phyloP scores from a whole-genome alignment of 2,888 invertebrate genomes.

The Cyclophora punctaria region DNA sequence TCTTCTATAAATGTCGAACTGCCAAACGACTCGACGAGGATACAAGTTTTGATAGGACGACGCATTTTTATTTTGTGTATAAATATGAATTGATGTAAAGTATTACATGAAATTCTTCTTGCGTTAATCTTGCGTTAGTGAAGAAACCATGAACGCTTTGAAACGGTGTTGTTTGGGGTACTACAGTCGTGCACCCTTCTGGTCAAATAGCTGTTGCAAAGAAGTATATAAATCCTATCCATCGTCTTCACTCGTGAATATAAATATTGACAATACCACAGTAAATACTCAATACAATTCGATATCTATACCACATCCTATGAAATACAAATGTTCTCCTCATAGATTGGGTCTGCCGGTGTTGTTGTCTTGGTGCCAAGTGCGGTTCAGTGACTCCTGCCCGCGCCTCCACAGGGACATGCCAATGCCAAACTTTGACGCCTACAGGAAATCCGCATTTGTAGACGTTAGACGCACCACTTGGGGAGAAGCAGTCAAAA shows the following conservation, averaged over 20 bases:
- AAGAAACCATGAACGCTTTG: slow-evolving; percentile 33
- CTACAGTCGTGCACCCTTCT: slow-evolving; percentile 24
- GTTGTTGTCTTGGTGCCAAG: slow-evolving; percentile 42
- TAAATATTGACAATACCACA: too few relatives aligned
- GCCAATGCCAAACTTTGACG: slow-evolving; percentile 49
- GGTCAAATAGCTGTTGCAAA: slow-evolving; percentile 27
- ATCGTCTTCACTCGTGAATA: neutral
- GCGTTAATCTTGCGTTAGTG: slow-evolving; percentile 2
- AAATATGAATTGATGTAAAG: neutral
- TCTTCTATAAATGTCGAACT: too few relatives aligned
- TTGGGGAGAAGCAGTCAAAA: slow-evolving; percentile 48
- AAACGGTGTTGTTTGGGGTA: slow-evolving; percentile 24
- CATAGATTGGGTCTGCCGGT: slow-evolving; percentile 11
- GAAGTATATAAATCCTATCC: slow-evolving; percentile 19
- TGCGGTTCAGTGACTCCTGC: slow-evolving; percentile 32
- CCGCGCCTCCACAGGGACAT: slow-evolving; percentile 58
- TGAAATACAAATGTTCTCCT: slow-evolving; percentile 3
- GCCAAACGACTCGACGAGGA: too few relatives aligned
- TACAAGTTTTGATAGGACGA: too few relatives aligned
- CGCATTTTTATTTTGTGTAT: neutral
- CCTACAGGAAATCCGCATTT: slow-evolving; percentile 48
- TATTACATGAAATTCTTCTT: slow-evolving; percentile 2
- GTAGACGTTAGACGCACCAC: slow-evolving; percentile 43
- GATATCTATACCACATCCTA: slow-evolving; percentile 6
- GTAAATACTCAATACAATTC: neutral